Conservation (phyloP, 2,113 vertebrate genomes). For the Gobio gobio region DNA sequence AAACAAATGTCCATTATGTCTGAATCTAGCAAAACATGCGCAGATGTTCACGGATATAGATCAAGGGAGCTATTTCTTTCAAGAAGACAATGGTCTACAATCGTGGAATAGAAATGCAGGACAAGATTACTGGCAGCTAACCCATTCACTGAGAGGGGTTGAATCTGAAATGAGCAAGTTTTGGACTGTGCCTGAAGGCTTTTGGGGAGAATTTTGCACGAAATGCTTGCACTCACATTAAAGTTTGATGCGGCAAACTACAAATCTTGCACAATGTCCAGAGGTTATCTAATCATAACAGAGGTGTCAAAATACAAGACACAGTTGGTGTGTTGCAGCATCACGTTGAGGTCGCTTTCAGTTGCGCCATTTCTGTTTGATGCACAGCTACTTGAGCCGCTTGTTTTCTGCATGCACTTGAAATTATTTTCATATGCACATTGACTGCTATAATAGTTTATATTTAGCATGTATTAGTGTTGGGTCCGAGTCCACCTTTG, state of each 20-base stretch:
- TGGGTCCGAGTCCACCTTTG: too few relatives aligned
- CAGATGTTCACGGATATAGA: background rate
- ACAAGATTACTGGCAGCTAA: background rate
- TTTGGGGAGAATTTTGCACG: background rate
- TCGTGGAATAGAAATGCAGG: background rate
- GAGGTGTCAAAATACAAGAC: background rate
- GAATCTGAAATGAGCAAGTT: background rate
- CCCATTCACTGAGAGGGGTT: background rate
- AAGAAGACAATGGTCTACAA: background rate
- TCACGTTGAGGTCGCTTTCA: background rate
- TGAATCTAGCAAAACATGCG: background rate
- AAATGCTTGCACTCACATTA: background rate
- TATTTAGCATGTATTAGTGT: too few relatives aligned
- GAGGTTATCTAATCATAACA: background rate
- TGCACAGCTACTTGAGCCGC: background rate
- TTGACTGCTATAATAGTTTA: background rate
- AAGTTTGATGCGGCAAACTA: background rate
- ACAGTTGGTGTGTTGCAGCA: background rate
- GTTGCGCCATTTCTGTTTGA: background rate
- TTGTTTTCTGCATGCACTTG: background rate
- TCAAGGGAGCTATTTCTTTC: constrained; percentile 2
- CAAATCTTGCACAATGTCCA: background rate
- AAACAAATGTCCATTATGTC: constrained; percentile 11
- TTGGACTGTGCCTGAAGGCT: background rate
- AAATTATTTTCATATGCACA: background rate